Conservation (phyloP, 2,113 vertebrate species). For the Sisor rabdophorus region DNA sequence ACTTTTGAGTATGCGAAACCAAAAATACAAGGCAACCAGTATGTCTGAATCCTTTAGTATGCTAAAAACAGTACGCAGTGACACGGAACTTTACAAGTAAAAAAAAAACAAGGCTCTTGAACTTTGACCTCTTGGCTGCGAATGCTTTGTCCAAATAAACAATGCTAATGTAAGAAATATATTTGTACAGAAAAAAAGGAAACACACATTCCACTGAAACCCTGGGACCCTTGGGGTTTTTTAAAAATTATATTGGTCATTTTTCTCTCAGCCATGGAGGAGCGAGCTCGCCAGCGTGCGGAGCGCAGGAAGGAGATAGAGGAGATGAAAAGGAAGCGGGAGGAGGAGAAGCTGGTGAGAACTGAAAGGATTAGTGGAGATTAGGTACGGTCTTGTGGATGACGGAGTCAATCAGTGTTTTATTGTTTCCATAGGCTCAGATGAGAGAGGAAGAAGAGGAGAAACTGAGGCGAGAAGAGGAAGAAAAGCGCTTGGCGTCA, state of each 20-base stretch:
- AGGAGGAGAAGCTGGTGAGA: conserved; percentile 74
- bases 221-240: background rate
- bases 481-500: conserved; percentile 72
- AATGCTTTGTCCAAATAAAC: background rate
- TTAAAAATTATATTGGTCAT: background rate
- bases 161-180: background rate
- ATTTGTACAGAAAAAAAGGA: background rate
- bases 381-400: background rate
- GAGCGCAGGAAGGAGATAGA: conserved; percentile 77
- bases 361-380: background rate
- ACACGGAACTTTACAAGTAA: no score
- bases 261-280: conserved; percentile 81
- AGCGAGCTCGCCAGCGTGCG: conserved; percentile 76
- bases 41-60: no score
- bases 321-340: conserved; percentile 75
- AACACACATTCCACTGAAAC: no score
- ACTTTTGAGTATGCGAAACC: no score
- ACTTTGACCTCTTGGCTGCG: background rate
- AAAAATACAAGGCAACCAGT: no score
- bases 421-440: conserved; percentile 67
- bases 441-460: conserved; percentile 80
- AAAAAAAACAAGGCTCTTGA: background rate
- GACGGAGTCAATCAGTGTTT: background rate
- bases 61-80: no score
- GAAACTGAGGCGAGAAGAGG: conserved; percentile 69